Percentiles rank a stretch among this genome's conserved stretches.
These are phyloP conservation scores for Pseudochirops cupreus DNA, from an alignment of 2,797 vertebrate genomes.

Conservation along the genomic window DNA sequence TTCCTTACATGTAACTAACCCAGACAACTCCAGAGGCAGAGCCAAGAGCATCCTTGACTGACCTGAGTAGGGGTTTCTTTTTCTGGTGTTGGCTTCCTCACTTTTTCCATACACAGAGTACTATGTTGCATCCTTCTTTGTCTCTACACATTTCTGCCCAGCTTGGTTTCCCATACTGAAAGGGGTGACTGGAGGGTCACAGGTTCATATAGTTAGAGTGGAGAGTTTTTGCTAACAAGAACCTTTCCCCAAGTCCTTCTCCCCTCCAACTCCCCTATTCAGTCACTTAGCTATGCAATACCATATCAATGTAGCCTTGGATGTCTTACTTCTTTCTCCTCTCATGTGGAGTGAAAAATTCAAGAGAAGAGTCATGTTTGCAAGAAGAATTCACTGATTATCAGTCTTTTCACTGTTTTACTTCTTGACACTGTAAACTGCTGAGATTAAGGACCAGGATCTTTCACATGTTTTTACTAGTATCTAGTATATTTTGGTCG, in stretches of 20 bases:
- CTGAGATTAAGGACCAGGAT: background rate
- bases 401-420: background rate
- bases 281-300: background rate
- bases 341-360: background rate
- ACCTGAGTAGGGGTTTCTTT: slow-evolving; percentile 32
- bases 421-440: background rate
- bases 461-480: background rate
- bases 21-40: background rate
- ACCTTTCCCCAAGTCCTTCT: background rate
- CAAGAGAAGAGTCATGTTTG: background rate
- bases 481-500: background rate
- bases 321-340: background rate
- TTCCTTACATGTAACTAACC: slow-evolving; percentile 8
- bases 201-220: background rate
- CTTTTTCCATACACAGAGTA: slow-evolving; percentile 60
- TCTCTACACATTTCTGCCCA: slow-evolving; percentile 30
- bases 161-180: slow-evolving; percentile 1
- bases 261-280: background rate
- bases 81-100: slow-evolving; percentile 66
- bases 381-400: background rate
- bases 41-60: slow-evolving; percentile 1
- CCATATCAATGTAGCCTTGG: background rate
- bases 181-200: slow-evolving; percentile 6
- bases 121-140: slow-evolving; percentile 3
- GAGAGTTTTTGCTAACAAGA: background rate